These are phyloP conservation scores for Antheraea yamamai DNA, from an alignment of 2,888 invertebrate species.

Conservation along the genomic window DNA sequence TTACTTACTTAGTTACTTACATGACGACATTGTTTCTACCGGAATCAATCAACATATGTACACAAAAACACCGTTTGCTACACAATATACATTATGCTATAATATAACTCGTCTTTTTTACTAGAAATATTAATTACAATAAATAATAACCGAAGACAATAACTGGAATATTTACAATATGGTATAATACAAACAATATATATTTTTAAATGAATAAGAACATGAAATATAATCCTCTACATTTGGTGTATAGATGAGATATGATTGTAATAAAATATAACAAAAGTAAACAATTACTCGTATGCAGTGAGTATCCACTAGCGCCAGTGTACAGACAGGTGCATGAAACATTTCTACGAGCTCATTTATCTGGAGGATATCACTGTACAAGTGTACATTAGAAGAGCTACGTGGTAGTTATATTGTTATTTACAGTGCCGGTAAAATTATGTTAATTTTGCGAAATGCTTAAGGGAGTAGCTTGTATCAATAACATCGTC, in stretches of 20 bases:
- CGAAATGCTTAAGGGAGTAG: neutral
- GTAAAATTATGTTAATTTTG: neutral
- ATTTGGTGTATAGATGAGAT: neutral
- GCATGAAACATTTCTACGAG: neutral
- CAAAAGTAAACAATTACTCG: neutral
- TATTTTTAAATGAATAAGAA: no score
- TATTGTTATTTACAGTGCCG: neutral
- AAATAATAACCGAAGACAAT: no score
- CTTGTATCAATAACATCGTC: neutral
- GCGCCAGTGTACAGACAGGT: neutral
- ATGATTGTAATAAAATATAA: neutral
- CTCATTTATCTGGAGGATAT: neutral
- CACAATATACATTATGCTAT: no score
- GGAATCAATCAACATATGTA: no score
- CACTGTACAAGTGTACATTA: neutral
- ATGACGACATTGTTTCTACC: no score
- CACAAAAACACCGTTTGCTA: no score
- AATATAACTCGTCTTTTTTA: neutral
- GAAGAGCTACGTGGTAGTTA: neutral
- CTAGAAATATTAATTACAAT: no score
- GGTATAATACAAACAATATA: neutral
- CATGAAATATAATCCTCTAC: no score
- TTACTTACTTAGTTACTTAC: no score
- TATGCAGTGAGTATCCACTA: neutral
- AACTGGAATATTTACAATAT: neutral